Conservation (phyloP, 92 coral and sea anemone genomes). For the Micromussa lordhowensis region DNA sequence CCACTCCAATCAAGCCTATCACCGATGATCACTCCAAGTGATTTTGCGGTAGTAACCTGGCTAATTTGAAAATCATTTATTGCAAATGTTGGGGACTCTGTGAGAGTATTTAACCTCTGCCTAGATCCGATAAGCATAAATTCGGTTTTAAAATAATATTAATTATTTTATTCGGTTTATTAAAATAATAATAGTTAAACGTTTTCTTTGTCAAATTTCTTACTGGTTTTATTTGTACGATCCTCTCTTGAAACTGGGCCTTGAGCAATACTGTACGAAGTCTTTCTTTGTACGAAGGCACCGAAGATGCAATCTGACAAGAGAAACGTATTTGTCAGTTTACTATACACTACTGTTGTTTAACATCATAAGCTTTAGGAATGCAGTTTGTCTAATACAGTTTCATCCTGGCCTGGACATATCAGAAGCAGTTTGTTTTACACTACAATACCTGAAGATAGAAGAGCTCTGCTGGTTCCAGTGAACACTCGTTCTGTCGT, state of each 20-base stretch:
- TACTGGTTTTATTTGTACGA: slow-evolving; percentile 70
- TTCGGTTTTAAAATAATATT: too few relatives aligned
- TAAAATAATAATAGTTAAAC: too few relatives aligned
- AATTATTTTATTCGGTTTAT: too few relatives aligned
- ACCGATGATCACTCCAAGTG: too few relatives aligned
- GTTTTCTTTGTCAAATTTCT: neutral
- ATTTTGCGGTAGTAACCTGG: too few relatives aligned
- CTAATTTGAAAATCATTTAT: too few relatives aligned
- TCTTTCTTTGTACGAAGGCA: slow-evolving; percentile 78
- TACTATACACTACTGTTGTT: too few relatives aligned
- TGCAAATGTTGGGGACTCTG: too few relatives aligned
- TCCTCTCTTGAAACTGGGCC: slow-evolving; percentile 71
- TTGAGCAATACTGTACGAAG: slow-evolving; percentile 74
- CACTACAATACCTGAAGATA: slow-evolving; percentile 68
- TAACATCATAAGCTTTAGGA: too few relatives aligned
- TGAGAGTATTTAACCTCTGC: too few relatives aligned
- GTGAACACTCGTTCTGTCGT: slow-evolving; percentile 40
- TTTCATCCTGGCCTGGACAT: neutral
- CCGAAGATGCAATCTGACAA: slow-evolving; percentile 61
- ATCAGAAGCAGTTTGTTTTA: neutral
- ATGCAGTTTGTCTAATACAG: neutral
- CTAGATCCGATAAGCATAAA: too few relatives aligned
- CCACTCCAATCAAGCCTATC: too few relatives aligned
- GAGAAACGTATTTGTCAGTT: neutral
- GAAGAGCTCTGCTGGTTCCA: slow-evolving; percentile 72